Base-by-base conservation (phyloP, 1,140 invertebrate species). In the Drosophila guanche region DNA sequence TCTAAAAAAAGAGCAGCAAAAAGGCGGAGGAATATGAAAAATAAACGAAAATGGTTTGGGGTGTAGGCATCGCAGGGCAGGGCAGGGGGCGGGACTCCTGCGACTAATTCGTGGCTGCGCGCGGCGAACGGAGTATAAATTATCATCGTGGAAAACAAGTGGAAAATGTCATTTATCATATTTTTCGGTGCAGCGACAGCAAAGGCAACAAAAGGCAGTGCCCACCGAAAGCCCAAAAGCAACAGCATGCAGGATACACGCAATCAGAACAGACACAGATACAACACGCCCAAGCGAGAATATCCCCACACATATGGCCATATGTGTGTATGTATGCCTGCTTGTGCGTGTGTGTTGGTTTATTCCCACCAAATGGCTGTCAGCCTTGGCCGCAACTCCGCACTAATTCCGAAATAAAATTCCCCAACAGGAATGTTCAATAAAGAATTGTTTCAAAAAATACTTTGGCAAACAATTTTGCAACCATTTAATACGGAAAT, bases 141-240 rank as follows among this genome's bases (percentile, higher is more conserved):
- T 88, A 88, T 88, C 83, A 88, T 88, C 83, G 79, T 83, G 83
- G 75, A 88, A 88, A 83, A 88, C 83, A 88, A 88, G 83, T 88
- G 83, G 70, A 83, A 83, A 88, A 88, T 88, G 83, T 88, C 83
- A 88, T 88, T 88, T 88, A 88, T 88, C 83, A 88, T 88, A 83
- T 88, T 88, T 71, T 83, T 79, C 70, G 83, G 59, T 81, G 83
- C 56, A 85, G 37, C 68, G 74, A 71, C 72, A 72, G 58, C 56
- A 47, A 46, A 37, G 78, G 46, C 76, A 73, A 55, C 73, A 77
- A 56, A 56, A 50, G 43, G 54, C 50, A 47, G n/a, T 41, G 29
- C 23, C 23, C 8, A 29, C 29, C 8, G 10, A 51, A n/a, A n/a
- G n/a, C n/a, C n/a, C n/a, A 43, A 56, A 48, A 37, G 47, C 51